A percentile compares a stretch with the other conserved stretches of the same genome.
Conservation (phyloP, 2,797 vertebrate genomes). For the Delichon dasypus region DNA sequence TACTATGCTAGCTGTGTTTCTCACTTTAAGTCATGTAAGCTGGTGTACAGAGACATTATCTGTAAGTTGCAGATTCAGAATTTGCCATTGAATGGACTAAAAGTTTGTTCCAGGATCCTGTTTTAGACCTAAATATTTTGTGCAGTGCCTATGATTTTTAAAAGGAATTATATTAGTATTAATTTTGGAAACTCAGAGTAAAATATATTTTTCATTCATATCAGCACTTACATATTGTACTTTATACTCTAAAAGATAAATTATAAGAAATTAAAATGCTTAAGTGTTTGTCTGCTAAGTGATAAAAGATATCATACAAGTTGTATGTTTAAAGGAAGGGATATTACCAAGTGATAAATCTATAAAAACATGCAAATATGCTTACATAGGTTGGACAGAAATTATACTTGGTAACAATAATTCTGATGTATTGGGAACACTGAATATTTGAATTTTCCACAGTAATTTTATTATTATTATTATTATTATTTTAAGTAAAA, state of each 20-base stretch:
- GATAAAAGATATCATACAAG: neutral
- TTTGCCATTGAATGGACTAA: neutral
- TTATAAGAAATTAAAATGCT: neutral
- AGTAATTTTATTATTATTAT: too few relatives aligned
- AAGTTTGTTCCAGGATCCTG: neutral
- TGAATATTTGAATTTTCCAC: neutral
- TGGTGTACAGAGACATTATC: neutral
- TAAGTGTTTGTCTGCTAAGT: fast-evolving
- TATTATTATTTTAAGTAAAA: neutral
- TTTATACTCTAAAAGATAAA: neutral
- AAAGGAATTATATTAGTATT: neutral
- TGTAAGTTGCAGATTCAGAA: neutral
- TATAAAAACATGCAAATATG: neutral
- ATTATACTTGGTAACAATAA: neutral
- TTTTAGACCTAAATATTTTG: neutral
- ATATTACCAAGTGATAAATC: neutral
- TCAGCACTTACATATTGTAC: neutral
- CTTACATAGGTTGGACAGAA: neutral
- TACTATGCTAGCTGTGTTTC: neutral
- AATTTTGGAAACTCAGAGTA: neutral
- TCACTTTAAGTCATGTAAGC: neutral
- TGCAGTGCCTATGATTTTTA: neutral
- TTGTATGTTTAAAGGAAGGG: neutral
- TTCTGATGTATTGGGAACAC: neutral
- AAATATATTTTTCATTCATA: neutral